phyloP scores from a whole-genome alignment of 2,113 vertebrate genomes.

The Triplophysa siluroides region DNA sequence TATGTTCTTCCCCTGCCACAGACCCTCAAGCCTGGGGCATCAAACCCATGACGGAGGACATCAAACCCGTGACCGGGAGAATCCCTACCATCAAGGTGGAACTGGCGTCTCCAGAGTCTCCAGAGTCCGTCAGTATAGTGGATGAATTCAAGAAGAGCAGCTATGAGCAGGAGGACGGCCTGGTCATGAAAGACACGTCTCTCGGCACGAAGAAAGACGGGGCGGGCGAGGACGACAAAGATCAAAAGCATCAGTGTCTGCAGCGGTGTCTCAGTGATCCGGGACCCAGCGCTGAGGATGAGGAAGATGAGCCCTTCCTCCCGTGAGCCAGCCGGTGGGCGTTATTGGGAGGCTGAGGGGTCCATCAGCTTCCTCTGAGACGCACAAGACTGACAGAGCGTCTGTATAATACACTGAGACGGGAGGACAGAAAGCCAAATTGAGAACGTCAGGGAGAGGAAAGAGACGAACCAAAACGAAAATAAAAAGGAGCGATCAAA shows the following conservation, averaged over 20 bases:
- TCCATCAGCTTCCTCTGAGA: not conserved
- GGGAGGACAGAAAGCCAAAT: constrained; percentile 40
- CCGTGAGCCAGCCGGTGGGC: constrained; percentile 57
- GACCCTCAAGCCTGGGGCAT: constrained; percentile 85
- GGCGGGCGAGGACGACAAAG: constrained; percentile 67
- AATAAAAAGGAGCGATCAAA: not conserved
- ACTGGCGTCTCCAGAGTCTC: constrained; percentile 89
- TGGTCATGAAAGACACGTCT: constrained; percentile 78
- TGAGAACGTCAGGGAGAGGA: not conserved
- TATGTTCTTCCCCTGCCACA: constrained; percentile 55
- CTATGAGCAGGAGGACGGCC: constrained; percentile 70
- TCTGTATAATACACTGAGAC: not conserved
- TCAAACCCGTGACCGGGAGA: constrained; percentile 49
- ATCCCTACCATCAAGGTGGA: constrained; percentile 91
- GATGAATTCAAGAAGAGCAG: constrained; percentile 74
- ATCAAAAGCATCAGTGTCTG: constrained; percentile 84
- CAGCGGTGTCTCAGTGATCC: constrained; percentile 94
- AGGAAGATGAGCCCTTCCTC: constrained; percentile 90
- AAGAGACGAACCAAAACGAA: constrained; percentile 50
- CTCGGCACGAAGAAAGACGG: constrained; percentile 65
- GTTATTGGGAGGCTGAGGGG: too few relatives aligned
- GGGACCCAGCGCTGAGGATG: constrained; percentile 84
- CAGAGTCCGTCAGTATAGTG: constrained; percentile 80
- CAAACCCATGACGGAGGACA: constrained; percentile 61
- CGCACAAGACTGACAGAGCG: not conserved